These are phyloP conservation scores for Cygnus atratus DNA, from an alignment of 2,113 vertebrate genomes.

Conservation along the genomic window DNA sequence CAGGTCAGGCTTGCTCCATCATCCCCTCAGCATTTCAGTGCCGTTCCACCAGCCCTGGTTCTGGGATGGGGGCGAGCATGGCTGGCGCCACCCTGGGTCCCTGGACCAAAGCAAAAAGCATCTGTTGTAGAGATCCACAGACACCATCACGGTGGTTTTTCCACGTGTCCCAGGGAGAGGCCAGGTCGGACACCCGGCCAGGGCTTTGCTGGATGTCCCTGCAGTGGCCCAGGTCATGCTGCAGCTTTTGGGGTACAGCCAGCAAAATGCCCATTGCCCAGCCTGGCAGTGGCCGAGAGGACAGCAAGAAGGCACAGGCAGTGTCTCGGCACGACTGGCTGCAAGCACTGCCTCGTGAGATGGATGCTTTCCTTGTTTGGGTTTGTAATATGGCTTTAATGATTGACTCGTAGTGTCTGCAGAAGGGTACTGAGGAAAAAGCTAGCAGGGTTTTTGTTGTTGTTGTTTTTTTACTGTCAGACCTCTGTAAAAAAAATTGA, in stretches of 20 bases:
- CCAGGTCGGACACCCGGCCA: background rate
- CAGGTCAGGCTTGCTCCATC: background rate
- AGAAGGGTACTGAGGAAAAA: background rate
- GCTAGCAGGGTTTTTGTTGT: background rate
- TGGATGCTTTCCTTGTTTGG: background rate
- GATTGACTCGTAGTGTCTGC: background rate
- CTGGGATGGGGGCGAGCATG: background rate
- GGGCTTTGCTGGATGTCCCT: background rate
- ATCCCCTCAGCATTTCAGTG: background rate
- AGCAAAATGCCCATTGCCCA: background rate
- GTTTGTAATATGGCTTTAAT: background rate
- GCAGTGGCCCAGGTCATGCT: background rate
- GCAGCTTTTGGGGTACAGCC: background rate
- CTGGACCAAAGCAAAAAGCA: background rate
- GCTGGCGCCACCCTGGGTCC: background rate
- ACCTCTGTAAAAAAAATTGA: background rate
- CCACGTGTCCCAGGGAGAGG: accelerated
- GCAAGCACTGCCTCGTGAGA: background rate
- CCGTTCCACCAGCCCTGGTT: background rate
- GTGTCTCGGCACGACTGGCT: background rate
- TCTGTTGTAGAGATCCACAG: background rate
- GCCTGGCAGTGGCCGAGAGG: background rate
- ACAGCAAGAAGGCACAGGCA: accelerated
- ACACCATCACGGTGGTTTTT: background rate
- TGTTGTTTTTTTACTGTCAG: background rate